Base-by-base conservation (phyloP, 1,140 invertebrate species). In the Drosophila setifemur region DNA sequence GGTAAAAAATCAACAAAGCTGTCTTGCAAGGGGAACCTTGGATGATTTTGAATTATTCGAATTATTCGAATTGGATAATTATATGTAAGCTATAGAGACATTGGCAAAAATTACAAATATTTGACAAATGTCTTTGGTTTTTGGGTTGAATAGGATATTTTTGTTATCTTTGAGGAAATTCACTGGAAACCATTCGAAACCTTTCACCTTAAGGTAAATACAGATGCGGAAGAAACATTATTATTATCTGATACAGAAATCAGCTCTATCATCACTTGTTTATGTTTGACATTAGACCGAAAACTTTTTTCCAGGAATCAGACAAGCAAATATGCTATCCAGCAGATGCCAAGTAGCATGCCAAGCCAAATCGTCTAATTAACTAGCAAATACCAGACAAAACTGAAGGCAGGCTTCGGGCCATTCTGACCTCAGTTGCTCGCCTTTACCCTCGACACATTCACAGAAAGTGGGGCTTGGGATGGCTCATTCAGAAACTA, bases 301-400 rank as follows among this genome's bases (percentile, higher is more conserved):
- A 61, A 73, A 70, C 64, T 48, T 66, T 78, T 45, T 29, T 9
- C 39, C 14, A 31, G 49, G 47, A 37, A 35, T 33, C 58, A 63
- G 26, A 61, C 26, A 29, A 29, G 37, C 33, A 8, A 29, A n/a
- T 44, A 29, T 12, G 53, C 37, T 49, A n/a, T n/a, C n/a, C n/a
- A n/a, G n/a, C n/a, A n/a, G n/a, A n/a, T n/a, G n/a, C n/a, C n/a
- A n/a, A n/a, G n/a, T n/a, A n/a, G 23, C 9, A 12, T 9, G 9
- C 43, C 48, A 39, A 23, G 44, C 54, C 73, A 83, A 73, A 83
- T 70, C 69, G 73, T 52, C 81, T 86, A 83, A 83, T 83, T 86
- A 83, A 78, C 81, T 75, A 48, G 64, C 66, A 69, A 40, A 78
- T 49, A 14, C 43, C 58, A 57, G 28, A 43, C 53, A 63, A 48